Evolutionary conservation across 2,113 vertebrate species (phyloP), one percentile per base, ranked within the genome.

Genomic region (Climacteris rufus): DNA sequence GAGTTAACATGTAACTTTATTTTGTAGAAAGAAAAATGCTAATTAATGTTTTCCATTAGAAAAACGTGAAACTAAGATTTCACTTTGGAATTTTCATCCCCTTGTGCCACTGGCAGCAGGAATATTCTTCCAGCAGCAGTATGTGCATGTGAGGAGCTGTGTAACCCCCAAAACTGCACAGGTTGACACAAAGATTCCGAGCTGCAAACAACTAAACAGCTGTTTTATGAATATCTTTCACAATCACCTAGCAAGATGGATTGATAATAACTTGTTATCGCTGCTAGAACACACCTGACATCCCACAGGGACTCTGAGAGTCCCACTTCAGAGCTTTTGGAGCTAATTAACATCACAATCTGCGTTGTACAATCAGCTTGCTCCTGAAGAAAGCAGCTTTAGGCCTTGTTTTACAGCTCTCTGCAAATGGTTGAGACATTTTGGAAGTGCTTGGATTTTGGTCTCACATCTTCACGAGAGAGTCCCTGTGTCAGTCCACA

Each of bases 1-100:
- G 89, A 93, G 88, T 91, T 93, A 96, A 72, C 88, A 61, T 90
- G 90, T 89, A 95, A 95, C 92, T 96, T 96, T 93, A 95, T 92
- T 95, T 94, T 90, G 81, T 47, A 70, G 84, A 82, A 83, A 81
- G 68, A 91, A 95, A 93, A 96, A 93, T 85, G 83, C 68, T 95
- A 94, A 94, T 96, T 95, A 95, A 97, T 71, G 37, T 91, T 95
- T 93, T 95, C 84, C 88, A 76, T 91, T 83, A 92, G 65, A 93
- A 89, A 75, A 92, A 83, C 0, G 11, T 40, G 45, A 90, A 90
- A 75, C 2, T 33, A 76, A 56, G 80, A 82, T 93, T 94, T 69
- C 47, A n/a, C 56, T 92, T 86, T 18, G 27, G 66, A 69, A 70
- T 91, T 75, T 88, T 25, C 71, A 40, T 37, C 63, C 83, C 87